Evolutionary conservation across 1,140 invertebrate genomes (phyloP).

Genomic region (Tyrophagus putrescentiae): DNA sequence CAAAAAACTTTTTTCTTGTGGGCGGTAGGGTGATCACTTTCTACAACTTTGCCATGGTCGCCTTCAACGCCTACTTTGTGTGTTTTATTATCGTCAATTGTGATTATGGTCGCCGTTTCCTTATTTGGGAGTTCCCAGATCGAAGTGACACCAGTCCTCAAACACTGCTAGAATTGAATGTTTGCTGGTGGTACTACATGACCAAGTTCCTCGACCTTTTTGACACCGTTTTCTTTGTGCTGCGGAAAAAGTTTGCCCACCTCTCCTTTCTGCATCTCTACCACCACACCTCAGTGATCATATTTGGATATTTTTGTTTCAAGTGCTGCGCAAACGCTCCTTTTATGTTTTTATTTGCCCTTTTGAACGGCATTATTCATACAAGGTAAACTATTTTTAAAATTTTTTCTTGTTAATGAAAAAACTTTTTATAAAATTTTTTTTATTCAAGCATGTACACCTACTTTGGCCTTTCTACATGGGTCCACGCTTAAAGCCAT

Average conservation of each 20-base stretch:
- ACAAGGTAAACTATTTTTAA: too few species aligned
- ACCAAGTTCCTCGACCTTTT: constrained; percentile 37
- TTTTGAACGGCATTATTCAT: constrained; percentile 47
- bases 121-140: not conserved
- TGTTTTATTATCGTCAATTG: not conserved
- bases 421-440: too few species aligned
- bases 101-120: not conserved
- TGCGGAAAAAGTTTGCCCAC: constrained; percentile 38
- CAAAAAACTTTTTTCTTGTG: constrained; percentile 14
- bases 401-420: too few species aligned
- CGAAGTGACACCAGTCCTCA: not conserved
- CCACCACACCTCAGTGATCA: constrained; percentile 34
- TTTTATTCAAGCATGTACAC: constrained; percentile 38
- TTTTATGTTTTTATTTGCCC: constrained; percentile 44
- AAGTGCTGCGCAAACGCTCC: constrained; percentile 16
- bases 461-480: constrained; percentile 41
- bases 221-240: constrained; percentile 38
- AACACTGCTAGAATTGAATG: not conserved
- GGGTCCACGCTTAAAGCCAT: constrained; percentile 38
- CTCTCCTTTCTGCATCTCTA: constrained; percentile 39
- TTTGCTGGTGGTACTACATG: constrained; percentile 37
- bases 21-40: too few species aligned
- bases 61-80: constrained; percentile 21
- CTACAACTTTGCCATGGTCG: constrained; percentile 6
- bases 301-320: constrained; percentile 23